Conservation (phyloP, 2,888 invertebrate species). For the Autographa pulchrina region DNA sequence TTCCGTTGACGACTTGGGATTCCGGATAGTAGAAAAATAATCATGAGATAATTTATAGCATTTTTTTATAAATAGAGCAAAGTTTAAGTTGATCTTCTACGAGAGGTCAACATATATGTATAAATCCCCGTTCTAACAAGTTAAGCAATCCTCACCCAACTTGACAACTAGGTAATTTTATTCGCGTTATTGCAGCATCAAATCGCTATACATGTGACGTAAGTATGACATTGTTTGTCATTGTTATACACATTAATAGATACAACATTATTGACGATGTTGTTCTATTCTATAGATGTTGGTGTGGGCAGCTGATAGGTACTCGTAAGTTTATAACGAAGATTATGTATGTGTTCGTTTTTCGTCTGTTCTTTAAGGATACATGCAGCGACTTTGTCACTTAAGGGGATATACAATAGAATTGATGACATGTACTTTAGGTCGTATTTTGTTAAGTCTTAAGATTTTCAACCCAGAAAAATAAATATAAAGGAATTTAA, state of each 20-base stretch:
- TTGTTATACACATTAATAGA: slow-evolving; percentile 17
- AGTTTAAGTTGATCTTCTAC: not conserved
- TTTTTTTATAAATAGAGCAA: no score
- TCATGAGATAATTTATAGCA: no score
- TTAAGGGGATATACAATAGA: no score
- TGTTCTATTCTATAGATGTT: not conserved
- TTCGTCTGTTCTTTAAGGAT: not conserved
- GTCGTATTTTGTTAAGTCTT: no score
- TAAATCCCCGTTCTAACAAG: not conserved
- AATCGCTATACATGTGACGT: slow-evolving; percentile 25
- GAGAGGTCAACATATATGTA: not conserved
- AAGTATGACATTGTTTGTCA: slow-evolving; percentile 31
- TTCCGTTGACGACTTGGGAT: no score
- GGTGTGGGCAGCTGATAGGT: not conserved
- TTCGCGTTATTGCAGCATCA: slow-evolving; percentile 13
- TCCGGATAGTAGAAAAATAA: no score
- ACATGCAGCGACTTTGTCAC: no score
- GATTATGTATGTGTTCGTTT: not conserved
- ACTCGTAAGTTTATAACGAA: no score
- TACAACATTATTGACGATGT: not conserved
- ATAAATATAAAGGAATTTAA: no score
- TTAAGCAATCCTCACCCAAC: not conserved
- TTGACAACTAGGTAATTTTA: not conserved
- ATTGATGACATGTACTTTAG: no score
- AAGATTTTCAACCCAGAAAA: no score